A percentile compares a stretch with the other conserved stretches of the same genome.
Evolutionary conservation across 2,113 vertebrate species (phyloP).

Genomic region (Phasianus colchicus): DNA sequence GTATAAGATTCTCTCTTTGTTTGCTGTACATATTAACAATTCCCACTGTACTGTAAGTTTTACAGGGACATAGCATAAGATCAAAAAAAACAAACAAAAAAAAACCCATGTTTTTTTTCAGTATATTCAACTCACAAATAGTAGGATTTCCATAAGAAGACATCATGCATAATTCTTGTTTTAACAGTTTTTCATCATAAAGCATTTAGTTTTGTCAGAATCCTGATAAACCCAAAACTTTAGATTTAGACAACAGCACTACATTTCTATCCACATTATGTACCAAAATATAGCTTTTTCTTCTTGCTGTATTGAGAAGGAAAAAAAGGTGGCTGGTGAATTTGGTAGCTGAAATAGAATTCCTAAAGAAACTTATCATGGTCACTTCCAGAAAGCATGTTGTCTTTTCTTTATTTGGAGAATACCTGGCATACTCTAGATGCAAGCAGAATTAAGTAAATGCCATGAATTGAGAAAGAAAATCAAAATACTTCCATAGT

Average conservation of each 20-base stretch:
- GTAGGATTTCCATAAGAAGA: background rate
- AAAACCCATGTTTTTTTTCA: background rate
- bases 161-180: background rate
- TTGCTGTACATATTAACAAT: background rate
- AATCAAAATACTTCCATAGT: background rate
- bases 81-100: background rate
- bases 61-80: background rate
- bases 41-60: background rate
- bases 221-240: background rate
- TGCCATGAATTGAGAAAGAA: background rate
- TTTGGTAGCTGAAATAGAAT: background rate
- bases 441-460: background rate
- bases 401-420: background rate
- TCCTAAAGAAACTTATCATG: background rate
- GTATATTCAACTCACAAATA: background rate
- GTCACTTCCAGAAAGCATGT: too few relatives aligned
- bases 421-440: background rate
- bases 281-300: too few relatives aligned
- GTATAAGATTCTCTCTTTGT: too few relatives aligned
- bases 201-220: background rate
- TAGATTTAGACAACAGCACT: background rate
- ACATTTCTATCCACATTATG: background rate
- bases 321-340: background rate
- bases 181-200: background rate
- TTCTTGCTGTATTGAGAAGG: background rate